Evolutionary conservation across 2,113 vertebrate genomes (phyloP), one percentile per base, ranked within the genome.

Genomic region (Chaetodon auriga): DNA sequence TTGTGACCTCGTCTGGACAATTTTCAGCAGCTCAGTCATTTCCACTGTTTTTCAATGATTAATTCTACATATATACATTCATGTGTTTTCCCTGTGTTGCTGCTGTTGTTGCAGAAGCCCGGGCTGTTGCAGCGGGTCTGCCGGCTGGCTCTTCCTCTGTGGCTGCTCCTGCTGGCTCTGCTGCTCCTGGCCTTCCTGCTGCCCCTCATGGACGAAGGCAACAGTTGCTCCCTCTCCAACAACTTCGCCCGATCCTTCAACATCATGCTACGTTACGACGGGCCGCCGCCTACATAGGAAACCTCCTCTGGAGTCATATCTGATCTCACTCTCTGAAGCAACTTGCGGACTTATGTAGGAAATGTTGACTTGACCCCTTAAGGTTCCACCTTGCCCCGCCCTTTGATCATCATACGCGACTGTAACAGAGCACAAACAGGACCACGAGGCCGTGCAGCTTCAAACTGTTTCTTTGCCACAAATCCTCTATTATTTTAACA

Each of bases 211-310:
- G 92, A 97, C 0, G 94, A 96, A 49, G 90, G 76, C n/a, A 91
- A 84, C 93, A 96, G 96, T 95, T 99, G 98, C 93, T 89, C 95
- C 0, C 93, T 97, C 68, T 92, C 96, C 94, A 99, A 99, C 96
- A 99, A 97, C 93, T 97, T 98, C 0, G 97, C 97, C 71, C 95
- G 95, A 11, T 99, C 98, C 81, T 99, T 99, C 93, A 95, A 92
- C 82, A 71, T 99, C 87, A 97, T 97, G 97, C 96, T 99, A 30
- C 96, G 95, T 82, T 96, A 99, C 0, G 21, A 96, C 0, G 94
- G 96, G 4, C 98, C 97, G 0, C 97, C 98, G 0, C 98, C 97
- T 53, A 99, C 96, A 19, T 99, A 96, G 90, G 62, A 48, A 7
- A 13, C 35, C 2, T 41, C 46, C 11, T 16, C 15, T 10, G n/a